Percentiles rank a stretch among this genome's conserved stretches.
These are phyloP conservation scores for Chanos chanos DNA, from an alignment of 2,797 vertebrate genomes.

Conservation along the genomic window DNA sequence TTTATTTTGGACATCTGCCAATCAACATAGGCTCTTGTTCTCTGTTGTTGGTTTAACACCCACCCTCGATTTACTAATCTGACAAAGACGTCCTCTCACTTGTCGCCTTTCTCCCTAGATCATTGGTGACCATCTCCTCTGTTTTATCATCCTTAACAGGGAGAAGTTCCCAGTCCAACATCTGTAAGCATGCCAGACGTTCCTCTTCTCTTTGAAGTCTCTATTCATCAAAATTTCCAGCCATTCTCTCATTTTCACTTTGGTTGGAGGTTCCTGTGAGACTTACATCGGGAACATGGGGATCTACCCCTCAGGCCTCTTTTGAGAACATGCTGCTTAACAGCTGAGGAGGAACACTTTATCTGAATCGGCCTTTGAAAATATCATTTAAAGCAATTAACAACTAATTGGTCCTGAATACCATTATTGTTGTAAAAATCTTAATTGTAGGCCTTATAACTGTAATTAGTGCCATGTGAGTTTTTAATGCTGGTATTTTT, in stretches of 20 bases:
- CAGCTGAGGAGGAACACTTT: too few species aligned
- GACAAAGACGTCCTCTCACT: constrained; percentile 59
- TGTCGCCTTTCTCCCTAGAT: constrained; percentile 50
- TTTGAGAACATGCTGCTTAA: background rate
- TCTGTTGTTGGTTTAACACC: constrained; percentile 37
- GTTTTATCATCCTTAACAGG: constrained; percentile 12
- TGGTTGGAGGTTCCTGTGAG: constrained; percentile 6
- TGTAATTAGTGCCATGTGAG: too few species aligned
- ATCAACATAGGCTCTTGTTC: constrained; percentile 37
- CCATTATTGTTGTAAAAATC: too few species aligned
- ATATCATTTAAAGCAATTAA: too few species aligned
- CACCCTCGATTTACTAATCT: constrained; percentile 58
- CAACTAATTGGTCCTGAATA: too few species aligned
- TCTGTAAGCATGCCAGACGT: constrained; percentile 32
- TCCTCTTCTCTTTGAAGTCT: constrained; percentile 24
- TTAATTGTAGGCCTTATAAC: too few species aligned
- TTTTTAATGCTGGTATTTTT: too few species aligned
- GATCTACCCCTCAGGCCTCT: constrained; percentile 12
- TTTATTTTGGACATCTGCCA: constrained; percentile 35
- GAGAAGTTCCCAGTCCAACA: constrained; percentile 20
- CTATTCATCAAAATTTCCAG: constrained; percentile 23
- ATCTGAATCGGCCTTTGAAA: too few species aligned
- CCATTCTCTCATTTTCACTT: constrained; percentile 26
- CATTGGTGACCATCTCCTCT: constrained; percentile 44
- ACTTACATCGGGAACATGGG: background rate